Conservation (phyloP, 2,797 vertebrate genomes). For the Anguilla marmorata region DNA sequence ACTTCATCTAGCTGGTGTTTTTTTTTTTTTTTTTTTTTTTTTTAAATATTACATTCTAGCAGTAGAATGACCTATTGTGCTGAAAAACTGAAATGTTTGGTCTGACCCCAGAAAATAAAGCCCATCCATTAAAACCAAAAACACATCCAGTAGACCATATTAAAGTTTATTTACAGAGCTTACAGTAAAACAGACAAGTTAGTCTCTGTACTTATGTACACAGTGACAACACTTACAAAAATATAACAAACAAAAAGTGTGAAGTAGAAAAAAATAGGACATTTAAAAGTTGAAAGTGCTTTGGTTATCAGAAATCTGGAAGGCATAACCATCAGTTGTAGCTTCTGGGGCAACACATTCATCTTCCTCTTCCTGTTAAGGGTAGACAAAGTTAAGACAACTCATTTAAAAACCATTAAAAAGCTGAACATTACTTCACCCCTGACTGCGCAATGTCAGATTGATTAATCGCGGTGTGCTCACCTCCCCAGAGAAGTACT, state of each 20-base stretch:
- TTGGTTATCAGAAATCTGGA: slow-evolving; percentile 80
- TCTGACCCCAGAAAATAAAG: background rate
- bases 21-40: background rate
- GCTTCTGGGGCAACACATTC: slow-evolving; percentile 81
- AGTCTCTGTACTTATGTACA: slow-evolving; percentile 67
- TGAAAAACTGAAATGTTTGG: background rate
- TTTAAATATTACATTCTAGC: background rate
- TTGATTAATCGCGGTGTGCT: slow-evolving; percentile 34
- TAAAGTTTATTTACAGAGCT: slow-evolving; percentile 54
- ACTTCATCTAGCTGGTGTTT: background rate
- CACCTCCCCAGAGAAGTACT: slow-evolving; percentile 94
- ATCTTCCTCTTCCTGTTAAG: slow-evolving; percentile 83
- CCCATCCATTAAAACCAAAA: background rate
- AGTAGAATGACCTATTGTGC: background rate
- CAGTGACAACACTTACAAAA: slow-evolving; percentile 38
- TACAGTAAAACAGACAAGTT: slow-evolving; percentile 56
- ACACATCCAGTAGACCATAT: background rate
- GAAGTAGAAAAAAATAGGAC: background rate
- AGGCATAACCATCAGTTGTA: slow-evolving; percentile 81
- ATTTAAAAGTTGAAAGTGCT: slow-evolving; percentile 86
- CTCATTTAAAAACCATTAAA: background rate
- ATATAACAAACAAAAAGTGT: slow-evolving; percentile 27
- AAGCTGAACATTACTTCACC: background rate
- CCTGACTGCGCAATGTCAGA: background rate
- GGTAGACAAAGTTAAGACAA: background rate